Percentiles rank a stretch among this genome's conserved stretches.
Conservation (phyloP, 2,888 invertebrate genomes). For the Acleris cristana region DNA sequence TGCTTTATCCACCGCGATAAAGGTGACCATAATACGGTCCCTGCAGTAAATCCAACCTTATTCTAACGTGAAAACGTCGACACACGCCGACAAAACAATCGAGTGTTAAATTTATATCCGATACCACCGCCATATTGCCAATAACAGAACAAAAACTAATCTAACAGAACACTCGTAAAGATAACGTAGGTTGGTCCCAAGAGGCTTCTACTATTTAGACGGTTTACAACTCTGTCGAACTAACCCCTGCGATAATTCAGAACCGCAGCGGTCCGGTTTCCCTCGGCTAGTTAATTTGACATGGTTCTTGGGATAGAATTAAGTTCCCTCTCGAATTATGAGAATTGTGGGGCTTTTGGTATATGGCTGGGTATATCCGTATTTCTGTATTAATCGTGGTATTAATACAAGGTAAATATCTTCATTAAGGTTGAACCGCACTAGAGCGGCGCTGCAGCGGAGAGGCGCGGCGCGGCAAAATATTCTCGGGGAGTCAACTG, state of each 20-base stretch:
- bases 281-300: slow-evolving; percentile 30
- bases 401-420: slow-evolving; percentile 15
- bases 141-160: slow-evolving; percentile 41
- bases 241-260: slow-evolving; percentile 33
- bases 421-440: too few species aligned
- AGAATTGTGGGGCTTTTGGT: slow-evolving; percentile 27
- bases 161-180: slow-evolving; percentile 40
- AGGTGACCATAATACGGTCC: too few species aligned
- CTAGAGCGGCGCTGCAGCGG: too few species aligned
- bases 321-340: slow-evolving; percentile 20
- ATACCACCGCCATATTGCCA: slow-evolving; percentile 33
- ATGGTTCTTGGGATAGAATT: slow-evolving; percentile 29
- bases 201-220: slow-evolving; percentile 39
- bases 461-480: too few species aligned
- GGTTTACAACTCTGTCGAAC: slow-evolving; percentile 41
- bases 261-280: slow-evolving; percentile 16
- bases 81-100: slow-evolving; percentile 19
- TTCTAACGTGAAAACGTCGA: slow-evolving; percentile 3
- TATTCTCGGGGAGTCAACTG: too few species aligned
- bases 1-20: too few species aligned
- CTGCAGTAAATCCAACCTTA: slow-evolving; percentile 16
- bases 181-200: slow-evolving; percentile 38
- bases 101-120: slow-evolving; percentile 28
- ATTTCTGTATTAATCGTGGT: slow-evolving; percentile 20
- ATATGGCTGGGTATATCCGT: not conserved